These are phyloP conservation scores for Pandion haliaetus DNA, from an alignment of 2,113 vertebrate species.

Conservation along the genomic window DNA sequence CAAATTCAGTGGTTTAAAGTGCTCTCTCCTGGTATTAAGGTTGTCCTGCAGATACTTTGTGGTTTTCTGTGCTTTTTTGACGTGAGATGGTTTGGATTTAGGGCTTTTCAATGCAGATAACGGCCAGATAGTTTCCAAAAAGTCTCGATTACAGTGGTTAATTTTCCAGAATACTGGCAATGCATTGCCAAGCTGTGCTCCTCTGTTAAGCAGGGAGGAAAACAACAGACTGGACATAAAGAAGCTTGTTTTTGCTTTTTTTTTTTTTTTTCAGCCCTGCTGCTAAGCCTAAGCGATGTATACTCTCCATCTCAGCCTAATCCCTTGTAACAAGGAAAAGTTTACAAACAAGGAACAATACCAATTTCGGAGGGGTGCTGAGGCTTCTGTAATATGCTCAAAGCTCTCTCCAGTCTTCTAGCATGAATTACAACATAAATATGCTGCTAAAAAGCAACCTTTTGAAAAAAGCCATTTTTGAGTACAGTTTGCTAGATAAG, in stretches of 20 bases:
- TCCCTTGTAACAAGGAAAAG: background rate
- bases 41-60: background rate
- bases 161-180: conserved; percentile 1
- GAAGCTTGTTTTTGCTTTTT: background rate
- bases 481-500: background rate
- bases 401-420: background rate
- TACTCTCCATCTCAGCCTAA: background rate
- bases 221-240: background rate
- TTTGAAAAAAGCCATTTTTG: background rate
- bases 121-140: background rate
- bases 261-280: background rate
- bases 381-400: background rate
- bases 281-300: background rate
- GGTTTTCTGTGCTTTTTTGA: background rate
- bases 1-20: background rate
- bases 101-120: conserved; percentile 11
- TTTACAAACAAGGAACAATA: background rate
- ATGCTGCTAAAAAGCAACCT: background rate
- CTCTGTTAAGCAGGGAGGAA: background rate
- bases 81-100: background rate
- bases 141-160: background rate
- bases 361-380: background rate
- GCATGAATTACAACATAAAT: background rate
- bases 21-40: background rate
- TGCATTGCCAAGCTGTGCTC: background rate